phyloP scores from a whole-genome alignment of 2,113 vertebrate species.

The Rhodinocichla rosea region DNA sequence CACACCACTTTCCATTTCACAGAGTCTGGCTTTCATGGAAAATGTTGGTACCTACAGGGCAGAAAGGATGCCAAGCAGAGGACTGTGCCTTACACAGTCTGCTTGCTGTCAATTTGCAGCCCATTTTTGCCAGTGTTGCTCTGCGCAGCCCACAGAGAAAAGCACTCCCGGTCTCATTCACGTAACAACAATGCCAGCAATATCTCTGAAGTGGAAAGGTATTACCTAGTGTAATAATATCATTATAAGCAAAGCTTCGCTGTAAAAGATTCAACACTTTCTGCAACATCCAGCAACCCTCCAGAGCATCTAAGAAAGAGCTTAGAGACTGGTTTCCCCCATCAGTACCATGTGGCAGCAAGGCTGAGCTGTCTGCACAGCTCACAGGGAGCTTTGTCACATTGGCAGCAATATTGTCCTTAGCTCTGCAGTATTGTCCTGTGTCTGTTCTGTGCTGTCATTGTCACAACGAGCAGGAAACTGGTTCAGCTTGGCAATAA shows the following conservation, averaged over 20 bases:
- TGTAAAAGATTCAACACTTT: not conserved
- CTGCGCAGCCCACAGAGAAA: not conserved
- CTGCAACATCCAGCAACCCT: not conserved
- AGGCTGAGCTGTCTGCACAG: not conserved
- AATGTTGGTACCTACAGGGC: not conserved
- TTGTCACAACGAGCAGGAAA: not conserved
- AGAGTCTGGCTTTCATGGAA: not conserved
- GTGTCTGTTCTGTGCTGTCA: not conserved
- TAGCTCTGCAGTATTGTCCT: not conserved
- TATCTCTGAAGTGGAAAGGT: not conserved
- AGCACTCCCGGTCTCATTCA: not conserved
- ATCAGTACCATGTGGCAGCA: not conserved
- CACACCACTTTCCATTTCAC: not conserved
- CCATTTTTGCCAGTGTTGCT: not conserved
- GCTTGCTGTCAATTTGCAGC: not conserved
- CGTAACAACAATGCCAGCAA: not conserved
- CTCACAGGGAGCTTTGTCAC: not conserved
- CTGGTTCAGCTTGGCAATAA: not conserved
- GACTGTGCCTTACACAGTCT: not conserved
- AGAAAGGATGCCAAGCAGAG: not conserved
- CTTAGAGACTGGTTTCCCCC: rapidly evolving
- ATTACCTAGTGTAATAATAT: not conserved
- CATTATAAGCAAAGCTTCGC: not conserved
- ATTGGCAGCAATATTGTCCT: not conserved
- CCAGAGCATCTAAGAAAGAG: not conserved